Conservation (phyloP, 2,113 vertebrate genomes). For the Microcebus griseorufus region DNA sequence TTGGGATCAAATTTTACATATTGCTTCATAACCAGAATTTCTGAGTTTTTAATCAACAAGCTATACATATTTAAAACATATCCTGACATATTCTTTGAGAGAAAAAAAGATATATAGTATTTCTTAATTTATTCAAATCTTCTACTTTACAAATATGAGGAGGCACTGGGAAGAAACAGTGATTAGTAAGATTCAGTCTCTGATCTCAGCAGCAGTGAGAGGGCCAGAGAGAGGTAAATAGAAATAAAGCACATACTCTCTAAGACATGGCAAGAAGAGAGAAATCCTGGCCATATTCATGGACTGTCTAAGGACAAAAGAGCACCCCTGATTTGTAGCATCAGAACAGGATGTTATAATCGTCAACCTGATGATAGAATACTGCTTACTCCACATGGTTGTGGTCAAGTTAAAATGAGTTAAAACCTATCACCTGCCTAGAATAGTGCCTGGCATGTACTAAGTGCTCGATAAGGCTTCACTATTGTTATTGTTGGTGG, state of each 20-base stretch:
- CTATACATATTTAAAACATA: not conserved
- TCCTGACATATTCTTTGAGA: not conserved
- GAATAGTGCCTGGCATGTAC: not conserved
- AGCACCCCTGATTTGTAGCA: not conserved
- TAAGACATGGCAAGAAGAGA: not conserved
- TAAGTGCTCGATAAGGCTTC: not conserved
- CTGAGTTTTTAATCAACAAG: not conserved
- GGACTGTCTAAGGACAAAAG: not conserved
- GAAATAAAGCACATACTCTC: not conserved
- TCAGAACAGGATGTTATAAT: not conserved
- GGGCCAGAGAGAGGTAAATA: not conserved
- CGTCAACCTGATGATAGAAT: not conserved
- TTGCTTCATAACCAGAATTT: not conserved
- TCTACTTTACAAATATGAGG: not conserved
- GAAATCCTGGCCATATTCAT: not conserved
- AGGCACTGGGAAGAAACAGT: not conserved
- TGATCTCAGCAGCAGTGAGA: not conserved
- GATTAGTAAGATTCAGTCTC: not conserved
- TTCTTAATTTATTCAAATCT: not conserved
- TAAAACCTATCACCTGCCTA: not conserved
- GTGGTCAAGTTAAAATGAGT: not conserved
- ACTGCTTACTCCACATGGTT: not conserved
- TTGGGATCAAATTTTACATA: not conserved
- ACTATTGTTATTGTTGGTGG: not conserved
- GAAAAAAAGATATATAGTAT: not conserved